These are phyloP conservation scores for Panagrolaimus sp. DNA, from an alignment of 1,140 invertebrate species.

Conservation along the genomic window DNA sequence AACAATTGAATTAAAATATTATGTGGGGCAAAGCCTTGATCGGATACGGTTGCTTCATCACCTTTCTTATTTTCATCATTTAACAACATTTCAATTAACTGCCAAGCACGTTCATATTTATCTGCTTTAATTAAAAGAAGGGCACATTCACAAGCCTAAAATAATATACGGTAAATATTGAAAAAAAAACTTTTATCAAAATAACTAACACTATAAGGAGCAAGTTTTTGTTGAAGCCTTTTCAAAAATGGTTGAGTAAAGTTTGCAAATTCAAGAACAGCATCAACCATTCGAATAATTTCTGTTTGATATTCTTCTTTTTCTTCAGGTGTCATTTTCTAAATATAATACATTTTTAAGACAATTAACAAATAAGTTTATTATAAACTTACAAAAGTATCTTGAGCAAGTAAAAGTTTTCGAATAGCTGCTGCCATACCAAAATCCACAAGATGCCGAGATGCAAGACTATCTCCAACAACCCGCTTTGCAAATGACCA, in stretches of 20 bases:
- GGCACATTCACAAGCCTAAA: neutral
- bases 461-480: conserved; percentile 33
- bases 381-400: conserved; percentile 21
- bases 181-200: too few species aligned
- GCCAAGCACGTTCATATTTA: neutral
- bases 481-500: conserved; percentile 34
- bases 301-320: conserved; percentile 18
- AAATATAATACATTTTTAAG: neutral
- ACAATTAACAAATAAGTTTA: neutral
- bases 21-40: neutral
- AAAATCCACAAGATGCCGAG: conserved; percentile 24
- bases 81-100: neutral
- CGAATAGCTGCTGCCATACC: neutral
- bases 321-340: conserved; percentile 23
- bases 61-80: neutral
- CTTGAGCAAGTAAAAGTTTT: conserved; percentile 10
- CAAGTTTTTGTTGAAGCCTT: neutral
- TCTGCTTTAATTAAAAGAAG: neutral
- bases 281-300: neutral
- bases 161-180: too few species aligned
- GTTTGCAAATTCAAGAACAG: conserved; percentile 7
- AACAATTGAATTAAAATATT: neutral
- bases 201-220: neutral
- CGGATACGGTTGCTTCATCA: conserved; percentile 3
- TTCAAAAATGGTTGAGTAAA: conserved; percentile 10